These are phyloP conservation scores for Bolborhynchus lineola DNA, from an alignment of 2,113 vertebrate species.

Conservation along the genomic window DNA sequence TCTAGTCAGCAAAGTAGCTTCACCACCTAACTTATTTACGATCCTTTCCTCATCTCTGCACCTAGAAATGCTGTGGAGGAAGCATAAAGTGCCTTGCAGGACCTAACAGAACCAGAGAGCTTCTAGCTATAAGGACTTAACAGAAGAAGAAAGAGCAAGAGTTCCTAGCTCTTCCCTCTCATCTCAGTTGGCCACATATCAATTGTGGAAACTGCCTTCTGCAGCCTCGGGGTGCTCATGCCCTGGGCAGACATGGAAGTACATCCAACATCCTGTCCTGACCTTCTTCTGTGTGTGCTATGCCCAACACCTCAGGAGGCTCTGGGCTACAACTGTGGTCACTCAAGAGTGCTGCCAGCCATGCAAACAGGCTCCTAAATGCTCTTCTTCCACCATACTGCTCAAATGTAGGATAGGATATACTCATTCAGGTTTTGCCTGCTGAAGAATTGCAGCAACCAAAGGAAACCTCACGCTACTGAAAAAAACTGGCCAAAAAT, in stretches of 20 bases:
- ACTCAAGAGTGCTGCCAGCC: background rate
- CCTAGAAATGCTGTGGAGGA: background rate
- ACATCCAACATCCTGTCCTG: background rate
- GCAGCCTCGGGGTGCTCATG: background rate
- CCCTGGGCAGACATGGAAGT: too few relatives aligned
- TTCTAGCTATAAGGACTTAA: background rate
- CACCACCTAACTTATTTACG: background rate
- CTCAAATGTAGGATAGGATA: background rate
- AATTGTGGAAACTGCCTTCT: background rate
- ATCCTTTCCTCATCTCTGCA: background rate
- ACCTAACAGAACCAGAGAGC: background rate
- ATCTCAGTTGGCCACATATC: background rate
- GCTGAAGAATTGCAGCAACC: background rate
- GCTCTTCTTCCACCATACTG: background rate
- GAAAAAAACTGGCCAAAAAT: background rate
- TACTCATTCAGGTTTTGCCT: background rate
- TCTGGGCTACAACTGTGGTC: background rate
- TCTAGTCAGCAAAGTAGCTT: background rate
- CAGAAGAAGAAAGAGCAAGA: background rate
- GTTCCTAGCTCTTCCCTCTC: background rate
- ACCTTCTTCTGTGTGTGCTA: background rate
- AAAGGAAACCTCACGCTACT: background rate
- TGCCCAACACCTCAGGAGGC: background rate
- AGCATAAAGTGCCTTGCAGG: background rate
- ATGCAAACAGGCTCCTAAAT: background rate